Base-by-base conservation (phyloP, 2,113 vertebrate genomes). In the Rhea pennata region DNA sequence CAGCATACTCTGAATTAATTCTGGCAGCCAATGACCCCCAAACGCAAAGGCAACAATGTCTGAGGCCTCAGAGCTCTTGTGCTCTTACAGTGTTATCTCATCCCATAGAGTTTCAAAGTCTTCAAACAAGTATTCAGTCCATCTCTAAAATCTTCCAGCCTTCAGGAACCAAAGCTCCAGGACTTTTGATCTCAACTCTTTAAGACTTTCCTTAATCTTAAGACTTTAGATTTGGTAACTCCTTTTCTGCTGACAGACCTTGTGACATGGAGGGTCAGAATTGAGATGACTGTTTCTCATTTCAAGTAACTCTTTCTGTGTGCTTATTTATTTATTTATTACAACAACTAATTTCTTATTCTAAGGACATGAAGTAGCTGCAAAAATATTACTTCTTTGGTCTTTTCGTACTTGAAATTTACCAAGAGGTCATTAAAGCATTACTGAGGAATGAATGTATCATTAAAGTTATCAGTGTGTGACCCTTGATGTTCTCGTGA, bases 311-410 rank as follows among this genome's bases (percentile, higher is more conserved):
- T 75, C 33, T 61, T 46, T 76, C 29, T 65, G 59, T 78, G 64
- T 93, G 42, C 8, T 94, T 95, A 77, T 93, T 94, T 96, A 92
- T 95, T 94, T 94, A 95, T 90, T 83, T 36, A 36, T 36, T 36
- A 62, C 7, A 64, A 17, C 17, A 62, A 50, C 12, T 42, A 53
- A 5, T 36, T 85, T 90, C 72, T 82, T 36, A 6, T 86, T 84
- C n/a, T 85, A 36, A 83, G 58, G 50, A 59, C 33, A 90, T 27
- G 51, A 90, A 73, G 40, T 51, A 93, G 85, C 23, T 50, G 40
- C 59, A 83, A 33, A 87, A 66, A 19, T 53, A 21, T 53, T 86
- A 20, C 7, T 67, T 12, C 61, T 83, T 87, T 84, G 42, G 54
- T 86, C 39, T 75, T 83, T 74, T 80, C 19, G 75, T 80, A 44